Percentiles rank a stretch among this genome's conserved stretches.
These are phyloP conservation scores for Melieria picta DNA, from an alignment of 2,888 invertebrate species.

Conservation along the genomic window DNA sequence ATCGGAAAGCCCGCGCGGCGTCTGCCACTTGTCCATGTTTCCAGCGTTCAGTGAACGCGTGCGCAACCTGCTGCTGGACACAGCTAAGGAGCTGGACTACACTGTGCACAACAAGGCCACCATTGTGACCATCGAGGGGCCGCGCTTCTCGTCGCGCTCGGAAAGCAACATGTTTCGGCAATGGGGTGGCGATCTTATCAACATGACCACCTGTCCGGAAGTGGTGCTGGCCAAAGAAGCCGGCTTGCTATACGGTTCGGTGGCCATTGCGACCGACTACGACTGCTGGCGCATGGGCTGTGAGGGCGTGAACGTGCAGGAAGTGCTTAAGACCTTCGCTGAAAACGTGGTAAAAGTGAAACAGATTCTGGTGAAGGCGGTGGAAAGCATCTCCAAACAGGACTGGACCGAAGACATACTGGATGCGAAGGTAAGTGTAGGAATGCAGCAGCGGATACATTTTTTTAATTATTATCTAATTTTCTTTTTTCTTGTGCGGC, in stretches of 20 bases:
- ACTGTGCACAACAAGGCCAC: conserved; percentile 74
- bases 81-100: conserved; percentile 71
- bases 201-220: conserved; percentile 98
- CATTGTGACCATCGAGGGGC: conserved; percentile 87
- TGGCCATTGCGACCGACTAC: conserved; percentile 98
- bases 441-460: neutral
- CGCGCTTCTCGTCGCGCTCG: conserved; percentile 90
- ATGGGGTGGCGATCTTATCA: conserved; percentile 92
- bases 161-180: conserved; percentile 87
- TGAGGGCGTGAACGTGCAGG: conserved; percentile 73
- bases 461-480: neutral
- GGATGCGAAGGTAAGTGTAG: conserved; percentile 70
- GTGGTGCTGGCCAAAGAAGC: conserved; percentile 94
- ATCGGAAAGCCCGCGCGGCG: conserved; percentile 72
- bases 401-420: conserved; percentile 77
- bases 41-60: conserved; percentile 86
- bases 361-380: conserved; percentile 75
- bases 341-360: conserved; percentile 83
- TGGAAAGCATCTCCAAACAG: conserved; percentile 76
- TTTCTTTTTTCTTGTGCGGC: conserved; percentile 3
- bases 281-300: conserved; percentile 91
- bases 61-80: conserved; percentile 74
- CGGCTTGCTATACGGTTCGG: conserved; percentile 88
- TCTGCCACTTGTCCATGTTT: conserved; percentile 93
- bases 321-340: conserved; percentile 82